These are phyloP conservation scores for Aspidoscelis tigris DNA, from an alignment of 2,113 vertebrate species.

Conservation along the genomic window DNA sequence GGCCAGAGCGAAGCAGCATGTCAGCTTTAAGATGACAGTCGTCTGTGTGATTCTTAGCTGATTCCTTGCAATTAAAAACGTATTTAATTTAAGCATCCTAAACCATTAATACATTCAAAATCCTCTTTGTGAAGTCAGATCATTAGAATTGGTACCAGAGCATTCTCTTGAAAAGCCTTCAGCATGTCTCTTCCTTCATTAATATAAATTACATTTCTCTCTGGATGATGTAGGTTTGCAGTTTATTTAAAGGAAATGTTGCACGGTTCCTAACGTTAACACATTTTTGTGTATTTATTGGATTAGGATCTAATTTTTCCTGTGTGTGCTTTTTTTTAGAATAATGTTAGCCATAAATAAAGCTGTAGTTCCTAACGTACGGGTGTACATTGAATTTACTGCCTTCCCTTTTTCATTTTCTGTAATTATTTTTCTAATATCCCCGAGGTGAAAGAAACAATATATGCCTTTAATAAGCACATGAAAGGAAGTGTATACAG, in stretches of 20 bases:
- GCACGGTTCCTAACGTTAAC: conserved; percentile 27
- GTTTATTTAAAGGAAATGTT: conserved; percentile 9
- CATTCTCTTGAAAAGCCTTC: conserved; percentile 43
- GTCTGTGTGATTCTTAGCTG: neutral
- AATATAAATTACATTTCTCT: conserved; percentile 57
- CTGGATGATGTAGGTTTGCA: conserved; percentile 27
- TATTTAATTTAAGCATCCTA: conserved; percentile 38
- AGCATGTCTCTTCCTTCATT: conserved; percentile 53
- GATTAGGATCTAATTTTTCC: conserved; percentile 59
- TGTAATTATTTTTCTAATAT: conserved; percentile 61
- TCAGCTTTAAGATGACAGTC: neutral
- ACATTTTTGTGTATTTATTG: conserved; percentile 45
- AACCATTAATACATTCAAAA: conserved; percentile 44
- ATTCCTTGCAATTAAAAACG: conserved; percentile 45
- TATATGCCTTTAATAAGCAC: conserved; percentile 42
- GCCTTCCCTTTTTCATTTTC: conserved; percentile 63
- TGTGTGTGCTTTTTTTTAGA: conserved; percentile 41
- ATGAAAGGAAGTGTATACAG: conserved; percentile 34
- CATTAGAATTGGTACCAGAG: conserved; percentile 59
- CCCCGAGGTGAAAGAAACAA: conserved; percentile 49
- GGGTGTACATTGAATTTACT: conserved; percentile 41
- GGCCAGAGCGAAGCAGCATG: rapidly evolving
- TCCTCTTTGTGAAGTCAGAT: conserved; percentile 53
- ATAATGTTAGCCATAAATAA: conserved; percentile 40
- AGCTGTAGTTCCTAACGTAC: conserved; percentile 37